These are phyloP conservation scores for Girardia tigrina DNA, from an alignment of 2,888 invertebrate genomes.

Conservation along the genomic window DNA sequence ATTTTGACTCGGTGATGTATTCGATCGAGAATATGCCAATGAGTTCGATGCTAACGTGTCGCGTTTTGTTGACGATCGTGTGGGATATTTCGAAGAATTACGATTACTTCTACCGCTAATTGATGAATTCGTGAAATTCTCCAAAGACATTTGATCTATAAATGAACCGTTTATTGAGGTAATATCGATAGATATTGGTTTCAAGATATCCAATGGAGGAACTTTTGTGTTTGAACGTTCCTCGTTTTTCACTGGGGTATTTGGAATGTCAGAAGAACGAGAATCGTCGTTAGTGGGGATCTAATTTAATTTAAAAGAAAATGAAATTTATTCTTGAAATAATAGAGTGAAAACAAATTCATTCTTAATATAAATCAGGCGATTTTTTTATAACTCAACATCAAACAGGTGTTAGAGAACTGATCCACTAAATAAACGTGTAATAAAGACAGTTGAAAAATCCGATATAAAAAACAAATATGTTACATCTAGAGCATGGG, in stretches of 20 bases:
- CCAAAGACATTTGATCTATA: neutral
- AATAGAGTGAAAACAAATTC: too few relatives aligned
- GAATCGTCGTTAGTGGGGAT: neutral
- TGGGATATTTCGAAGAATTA: constrained; percentile 24
- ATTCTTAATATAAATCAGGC: too few relatives aligned
- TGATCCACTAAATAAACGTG: too few relatives aligned
- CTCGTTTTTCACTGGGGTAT: neutral
- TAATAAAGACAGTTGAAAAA: too few relatives aligned
- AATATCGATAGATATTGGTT: neutral
- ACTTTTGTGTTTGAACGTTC: neutral
- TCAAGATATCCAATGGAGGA: neutral
- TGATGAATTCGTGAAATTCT: neutral
- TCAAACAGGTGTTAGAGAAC: too few relatives aligned
- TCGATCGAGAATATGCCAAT: constrained; percentile 17
- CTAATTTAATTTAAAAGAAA: too few relatives aligned
- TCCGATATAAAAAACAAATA: too few relatives aligned
- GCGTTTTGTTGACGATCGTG: constrained; percentile 28
- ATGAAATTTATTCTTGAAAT: too few relatives aligned
- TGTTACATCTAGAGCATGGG: too few relatives aligned
- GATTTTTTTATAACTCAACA: too few relatives aligned
- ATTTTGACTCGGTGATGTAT: neutral
- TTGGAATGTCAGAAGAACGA: neutral
- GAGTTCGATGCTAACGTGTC: constrained; percentile 31
- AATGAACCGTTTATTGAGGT: neutral
- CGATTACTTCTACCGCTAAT: neutral